Percentiles rank a stretch among this genome's conserved stretches.
Conservation (phyloP, 1,140 invertebrate genomes). For the Nephila pilipes region DNA sequence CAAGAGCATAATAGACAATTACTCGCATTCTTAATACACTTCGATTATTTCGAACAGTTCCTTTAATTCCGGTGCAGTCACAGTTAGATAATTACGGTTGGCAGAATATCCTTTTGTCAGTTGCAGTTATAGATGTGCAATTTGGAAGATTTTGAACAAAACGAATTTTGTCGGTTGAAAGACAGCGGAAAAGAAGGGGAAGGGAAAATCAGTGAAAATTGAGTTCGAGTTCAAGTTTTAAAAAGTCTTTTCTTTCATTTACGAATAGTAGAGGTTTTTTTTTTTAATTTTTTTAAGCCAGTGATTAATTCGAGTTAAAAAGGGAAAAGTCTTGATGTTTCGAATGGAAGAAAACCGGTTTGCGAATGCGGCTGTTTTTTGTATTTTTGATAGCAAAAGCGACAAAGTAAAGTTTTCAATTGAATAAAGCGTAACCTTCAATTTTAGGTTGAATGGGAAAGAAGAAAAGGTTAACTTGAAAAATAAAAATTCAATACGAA, state of each 20-base stretch:
- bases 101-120: slow-evolving; percentile 43
- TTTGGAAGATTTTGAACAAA: slow-evolving; percentile 47
- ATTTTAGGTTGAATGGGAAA: neutral
- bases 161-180: slow-evolving; percentile 46
- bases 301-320: slow-evolving; percentile 44
- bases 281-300: slow-evolving; percentile 14
- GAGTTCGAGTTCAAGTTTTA: slow-evolving; percentile 2
- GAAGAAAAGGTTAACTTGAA: neutral
- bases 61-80: slow-evolving; percentile 61
- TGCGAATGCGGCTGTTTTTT: neutral
- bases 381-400: too few species aligned
- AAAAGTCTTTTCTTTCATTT: slow-evolving; percentile 38
- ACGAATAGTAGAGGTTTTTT: neutral
- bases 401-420: too few species aligned
- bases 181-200: slow-evolving; percentile 1
- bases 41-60: slow-evolving; percentile 52
- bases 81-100: slow-evolving; percentile 66
- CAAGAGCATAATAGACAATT: slow-evolving; percentile 50
- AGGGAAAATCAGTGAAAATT: neutral
- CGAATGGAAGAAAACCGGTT: neutral
- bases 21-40: slow-evolving; percentile 47
- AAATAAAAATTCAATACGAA: too few species aligned
- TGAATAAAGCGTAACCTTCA: neutral
- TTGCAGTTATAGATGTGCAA: slow-evolving; percentile 59
- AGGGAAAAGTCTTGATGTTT: neutral